These are phyloP conservation scores for Drosophila buzzatii DNA, from an alignment of 2,888 invertebrate genomes.

Conservation along the genomic window DNA sequence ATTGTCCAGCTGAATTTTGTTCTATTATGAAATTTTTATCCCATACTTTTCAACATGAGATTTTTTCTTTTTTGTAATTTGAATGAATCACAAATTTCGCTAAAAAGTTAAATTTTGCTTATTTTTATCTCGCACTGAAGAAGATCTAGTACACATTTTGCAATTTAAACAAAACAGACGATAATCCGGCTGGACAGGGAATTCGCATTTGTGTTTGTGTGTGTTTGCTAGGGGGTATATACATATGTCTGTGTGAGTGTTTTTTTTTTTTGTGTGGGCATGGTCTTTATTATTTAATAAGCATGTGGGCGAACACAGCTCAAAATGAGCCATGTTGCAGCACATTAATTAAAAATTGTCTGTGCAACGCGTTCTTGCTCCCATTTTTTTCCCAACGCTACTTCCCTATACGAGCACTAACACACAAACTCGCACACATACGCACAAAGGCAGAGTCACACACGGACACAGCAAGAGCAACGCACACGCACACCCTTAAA, in stretches of 20 bases:
- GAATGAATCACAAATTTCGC: neutral
- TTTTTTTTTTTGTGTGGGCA: conserved; percentile 30
- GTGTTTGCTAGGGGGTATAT: neutral
- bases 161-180: conserved; percentile 32
- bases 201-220: neutral
- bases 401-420: conserved; percentile 14
- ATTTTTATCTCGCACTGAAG: neutral
- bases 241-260: conserved; percentile 19
- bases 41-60: neutral
- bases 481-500: conserved; percentile 51
- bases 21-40: neutral
- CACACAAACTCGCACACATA: neutral
- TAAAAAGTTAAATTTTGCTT: neutral
- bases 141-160: conserved; percentile 32
- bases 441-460: neutral
- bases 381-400: conserved; percentile 33
- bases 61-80: neutral
- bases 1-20: neutral
- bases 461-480: neutral
- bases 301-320: conserved; percentile 57
- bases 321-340: conserved; percentile 49
- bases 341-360: conserved; percentile 63
- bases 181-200: conserved; percentile 13
- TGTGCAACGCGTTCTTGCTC: conserved; percentile 48
- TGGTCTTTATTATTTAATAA: conserved; percentile 69